Base-by-base conservation (phyloP, 2,888 invertebrate genomes). In the Drosophila conformis region DNA sequence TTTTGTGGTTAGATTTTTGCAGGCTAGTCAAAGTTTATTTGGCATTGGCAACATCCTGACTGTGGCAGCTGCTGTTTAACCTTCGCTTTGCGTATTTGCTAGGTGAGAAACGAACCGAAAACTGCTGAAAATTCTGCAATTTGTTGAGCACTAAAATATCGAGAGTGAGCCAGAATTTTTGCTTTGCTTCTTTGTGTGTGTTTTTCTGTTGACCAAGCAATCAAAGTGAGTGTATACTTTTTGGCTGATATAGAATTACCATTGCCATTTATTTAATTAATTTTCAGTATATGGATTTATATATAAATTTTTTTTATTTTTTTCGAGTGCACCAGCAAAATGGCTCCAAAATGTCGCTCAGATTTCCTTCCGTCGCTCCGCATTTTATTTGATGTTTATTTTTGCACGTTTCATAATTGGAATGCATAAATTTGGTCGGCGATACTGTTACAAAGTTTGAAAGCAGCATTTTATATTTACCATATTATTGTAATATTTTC, bases 401-500 rank as follows among this genome's bases (percentile, higher is more conserved):
- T 73, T 68, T 66, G 70, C 78, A 81, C 74, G 78, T 68, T 76
- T 65, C 61, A 76, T 86, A 88, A 87, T 87, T 87, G 90, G 74
- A 87, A 90, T 90, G 89, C 83, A 87, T 87, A 87, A 88, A 87
- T 87, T 90, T 82, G 70, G 65, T 75, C 80, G 69, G 79, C 60
- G 36, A 48, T 36, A 36, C 64, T 71, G 71, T 73, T 67, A 61
- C 70, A 76, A 72, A 76, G 63, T 74, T 73, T 66, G 68, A 75
- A 61, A 63, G 57, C 61, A 48, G 52, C 52, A 70, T 73, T 80
- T 68, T 27, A 36, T 85, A 84, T 89, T 89, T 89, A 89, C 77
- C 87, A 87, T 83, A 90, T 82, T 80, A 87, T 78, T 80, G 88
- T 88, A 90, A 83, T 90, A 88, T 80, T 89, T 87, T 82, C 78